A percentile compares a stretch with the other conserved stretches of the same genome.
Conservation (phyloP, 2,888 invertebrate genomes). For the Diloba caeruleocephala region DNA sequence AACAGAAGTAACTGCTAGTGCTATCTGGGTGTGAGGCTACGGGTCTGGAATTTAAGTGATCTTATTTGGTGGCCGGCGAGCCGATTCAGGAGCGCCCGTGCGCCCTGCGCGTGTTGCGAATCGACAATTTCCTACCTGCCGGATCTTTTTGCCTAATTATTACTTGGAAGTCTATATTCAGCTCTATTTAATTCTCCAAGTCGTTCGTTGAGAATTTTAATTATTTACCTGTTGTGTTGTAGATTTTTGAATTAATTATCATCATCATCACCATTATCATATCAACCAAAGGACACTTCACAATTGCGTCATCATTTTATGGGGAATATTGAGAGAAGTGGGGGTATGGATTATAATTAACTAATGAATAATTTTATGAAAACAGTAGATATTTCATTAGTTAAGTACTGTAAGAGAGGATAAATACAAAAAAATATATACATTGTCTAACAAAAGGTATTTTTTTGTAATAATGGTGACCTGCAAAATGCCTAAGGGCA, state of each 20-base stretch:
- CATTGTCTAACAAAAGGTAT: too few species aligned
- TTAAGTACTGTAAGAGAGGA: too few species aligned
- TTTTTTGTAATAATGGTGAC: too few species aligned
- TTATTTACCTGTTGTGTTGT: constrained; percentile 31
- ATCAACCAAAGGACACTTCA: too few species aligned
- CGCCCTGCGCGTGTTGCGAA: constrained; percentile 77
- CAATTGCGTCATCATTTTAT: too few species aligned
- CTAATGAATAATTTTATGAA: too few species aligned
- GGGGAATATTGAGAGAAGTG: too few species aligned
- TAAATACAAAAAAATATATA: too few species aligned
- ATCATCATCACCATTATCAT: too few species aligned
- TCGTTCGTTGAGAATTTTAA: constrained; percentile 48
- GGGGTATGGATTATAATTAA: too few species aligned
- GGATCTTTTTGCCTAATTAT: constrained; percentile 79
- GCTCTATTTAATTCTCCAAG: constrained; percentile 64
- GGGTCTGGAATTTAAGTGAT: constrained; percentile 86
- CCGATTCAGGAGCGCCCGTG: constrained; percentile 76
- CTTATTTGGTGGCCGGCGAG: constrained; percentile 78
- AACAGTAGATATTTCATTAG: too few species aligned
- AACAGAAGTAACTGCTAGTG: constrained; percentile 77
- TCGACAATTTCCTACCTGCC: constrained; percentile 75
- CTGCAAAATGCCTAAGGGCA: too few species aligned
- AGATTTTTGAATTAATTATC: constrained; percentile 19
- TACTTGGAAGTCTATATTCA: constrained; percentile 69
- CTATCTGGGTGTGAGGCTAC: constrained; percentile 81